Base-by-base conservation (phyloP, 2,888 invertebrate genomes). In the Philaethria dido region DNA sequence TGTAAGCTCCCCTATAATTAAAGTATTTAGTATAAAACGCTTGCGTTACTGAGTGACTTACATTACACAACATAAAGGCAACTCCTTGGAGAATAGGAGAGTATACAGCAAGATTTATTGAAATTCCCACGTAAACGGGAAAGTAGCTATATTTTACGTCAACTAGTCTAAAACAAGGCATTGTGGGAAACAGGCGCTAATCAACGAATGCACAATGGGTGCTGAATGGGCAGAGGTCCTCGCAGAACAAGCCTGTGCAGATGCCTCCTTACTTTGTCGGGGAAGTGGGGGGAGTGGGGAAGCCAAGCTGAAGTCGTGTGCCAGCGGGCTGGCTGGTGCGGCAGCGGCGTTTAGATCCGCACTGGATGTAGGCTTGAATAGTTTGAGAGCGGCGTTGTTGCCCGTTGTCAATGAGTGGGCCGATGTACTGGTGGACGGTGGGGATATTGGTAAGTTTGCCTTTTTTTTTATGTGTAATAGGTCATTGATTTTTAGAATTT, bases 181-280 rank as follows among this genome's bases (percentile, higher is more conserved):
- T 39, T 22, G 18, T 47, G 20, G 20, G 11, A 11, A 13, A 39
- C 84, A 97, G 96, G 95, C 96, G 25, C 96, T 97, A 77, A 86
- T 98, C 74, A 98, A 98, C 86, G 99, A 99, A 86, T 96, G 98
- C 11, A 98, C 99, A 81, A 95, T 96, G 54, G 97, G 98, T 75
- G 96, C 96, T 71, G 98, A 98, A 81, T 98, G 98, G 87, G 95
- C 98, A 54, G 96, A 96, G 82, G 96, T 97, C 0, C 91, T 99
- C 42, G 97, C 97, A 78, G 94, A 93, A 70, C 96, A 95, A 70
- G 94, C 98, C 74, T 94, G 95, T 76, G 94, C 93, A 64, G 96
- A 95, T 81, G 96, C 96, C 20, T 93, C 93, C 36, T 94, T 95
- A 75, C 65, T 74, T 64, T 73, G 74, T 60, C 62, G 70, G 54